A percentile compares a stretch with the other conserved stretches of the same genome.
Evolutionary conservation across 2,113 vertebrate species (phyloP).

Genomic region (Acrocephalus kingi): DNA sequence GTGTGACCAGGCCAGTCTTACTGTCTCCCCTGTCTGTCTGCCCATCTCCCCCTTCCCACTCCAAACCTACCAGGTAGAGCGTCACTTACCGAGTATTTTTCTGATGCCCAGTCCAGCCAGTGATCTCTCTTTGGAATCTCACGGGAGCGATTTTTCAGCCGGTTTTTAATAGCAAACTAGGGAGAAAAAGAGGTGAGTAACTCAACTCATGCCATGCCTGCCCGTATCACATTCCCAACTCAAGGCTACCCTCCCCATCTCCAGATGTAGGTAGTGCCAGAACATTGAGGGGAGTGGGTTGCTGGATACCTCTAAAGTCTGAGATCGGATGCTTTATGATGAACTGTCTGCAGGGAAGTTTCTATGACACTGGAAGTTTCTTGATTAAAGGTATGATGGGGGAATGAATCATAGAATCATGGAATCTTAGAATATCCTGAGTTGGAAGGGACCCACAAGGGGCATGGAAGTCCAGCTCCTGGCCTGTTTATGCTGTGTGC

Average conservation of each 20-base stretch:
- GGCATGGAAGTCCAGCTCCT: neutral
- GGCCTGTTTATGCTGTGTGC: neutral
- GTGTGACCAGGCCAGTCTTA: neutral
- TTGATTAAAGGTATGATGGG: neutral
- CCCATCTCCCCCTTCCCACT: neutral
- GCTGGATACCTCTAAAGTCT: neutral
- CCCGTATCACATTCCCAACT: neutral
- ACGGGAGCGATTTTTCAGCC: slow-evolving; percentile 77
- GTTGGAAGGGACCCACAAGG: neutral
- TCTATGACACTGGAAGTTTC: neutral
- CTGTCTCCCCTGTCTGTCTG: neutral
- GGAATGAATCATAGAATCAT: neutral
- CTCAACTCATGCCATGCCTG: rapidly evolving
- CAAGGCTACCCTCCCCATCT: neutral
- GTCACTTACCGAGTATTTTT: slow-evolving; percentile 86
- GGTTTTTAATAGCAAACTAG: slow-evolving; percentile 90
- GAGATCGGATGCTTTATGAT: neutral
- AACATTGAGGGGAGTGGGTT: neutral
- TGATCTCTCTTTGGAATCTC: slow-evolving; percentile 79
- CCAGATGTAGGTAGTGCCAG: neutral
- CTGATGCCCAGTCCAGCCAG: slow-evolving; percentile 96
- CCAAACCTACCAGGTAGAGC: neutral
- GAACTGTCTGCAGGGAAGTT: neutral
- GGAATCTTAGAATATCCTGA: neutral
- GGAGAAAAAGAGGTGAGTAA: neutral